Evolutionary conservation across 2,113 vertebrate species (phyloP).

Genomic region (Pachycephala philippinensis): DNA sequence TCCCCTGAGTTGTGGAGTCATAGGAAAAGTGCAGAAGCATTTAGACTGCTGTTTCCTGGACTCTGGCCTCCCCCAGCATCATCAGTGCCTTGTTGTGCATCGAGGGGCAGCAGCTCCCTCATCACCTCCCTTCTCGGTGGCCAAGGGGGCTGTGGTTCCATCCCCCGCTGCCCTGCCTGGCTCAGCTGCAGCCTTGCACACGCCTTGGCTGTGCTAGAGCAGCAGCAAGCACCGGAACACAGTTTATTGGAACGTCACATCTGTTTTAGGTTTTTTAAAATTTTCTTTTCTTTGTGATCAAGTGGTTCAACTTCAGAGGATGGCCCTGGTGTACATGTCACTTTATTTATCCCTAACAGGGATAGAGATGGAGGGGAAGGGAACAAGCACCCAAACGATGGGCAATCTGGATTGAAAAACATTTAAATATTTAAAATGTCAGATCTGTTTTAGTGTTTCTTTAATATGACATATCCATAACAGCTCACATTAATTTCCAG

Average conservation of each 20-base stretch:
- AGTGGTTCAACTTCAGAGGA: background rate
- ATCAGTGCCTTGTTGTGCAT: background rate
- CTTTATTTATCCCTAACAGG: background rate
- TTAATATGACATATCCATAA: background rate
- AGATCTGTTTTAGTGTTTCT: background rate
- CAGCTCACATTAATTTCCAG: background rate
- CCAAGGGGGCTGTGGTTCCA: background rate
- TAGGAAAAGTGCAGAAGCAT: background rate
- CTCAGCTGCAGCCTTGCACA: background rate
- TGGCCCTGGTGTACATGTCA: background rate
- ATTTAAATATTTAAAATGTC: background rate
- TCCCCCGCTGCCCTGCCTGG: rapidly evolving
- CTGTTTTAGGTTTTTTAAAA: background rate
- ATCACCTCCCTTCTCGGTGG: background rate
- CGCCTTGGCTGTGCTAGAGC: background rate
- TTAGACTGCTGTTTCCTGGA: background rate
- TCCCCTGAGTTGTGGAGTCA: background rate
- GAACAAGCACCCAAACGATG: background rate
- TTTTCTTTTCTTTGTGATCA: background rate
- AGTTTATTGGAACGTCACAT: background rate
- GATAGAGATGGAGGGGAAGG: background rate
- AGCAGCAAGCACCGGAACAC: background rate
- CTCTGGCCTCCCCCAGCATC: background rate
- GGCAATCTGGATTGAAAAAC: background rate
- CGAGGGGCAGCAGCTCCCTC: background rate